These are phyloP conservation scores for Pelusios castaneus DNA, from an alignment of 2,113 vertebrate species.

Conservation along the genomic window DNA sequence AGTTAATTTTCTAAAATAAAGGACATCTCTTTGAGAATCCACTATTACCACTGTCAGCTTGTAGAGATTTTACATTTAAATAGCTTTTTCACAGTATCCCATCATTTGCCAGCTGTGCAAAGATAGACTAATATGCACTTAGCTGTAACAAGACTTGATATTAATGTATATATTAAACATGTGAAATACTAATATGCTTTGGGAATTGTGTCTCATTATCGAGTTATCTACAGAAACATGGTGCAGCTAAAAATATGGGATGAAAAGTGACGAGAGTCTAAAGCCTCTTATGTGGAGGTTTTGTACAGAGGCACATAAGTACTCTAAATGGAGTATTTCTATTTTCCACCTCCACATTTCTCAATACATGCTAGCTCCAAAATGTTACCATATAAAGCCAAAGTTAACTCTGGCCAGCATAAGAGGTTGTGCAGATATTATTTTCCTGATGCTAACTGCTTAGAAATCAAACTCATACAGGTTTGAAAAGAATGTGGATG, in stretches of 20 bases:
- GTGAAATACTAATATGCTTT: neutral
- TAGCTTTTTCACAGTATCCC: neutral
- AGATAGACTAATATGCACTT: neutral
- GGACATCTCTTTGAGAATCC: neutral
- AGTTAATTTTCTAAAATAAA: conserved; percentile 19
- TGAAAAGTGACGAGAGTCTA: neutral
- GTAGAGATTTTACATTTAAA: conserved; percentile 38
- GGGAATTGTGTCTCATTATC: neutral
- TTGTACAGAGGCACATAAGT: neutral
- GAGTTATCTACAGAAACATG: neutral
- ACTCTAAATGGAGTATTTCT: neutral
- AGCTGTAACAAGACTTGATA: neutral
- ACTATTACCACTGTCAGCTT: neutral
- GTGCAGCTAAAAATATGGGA: neutral
- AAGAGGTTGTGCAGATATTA: neutral
- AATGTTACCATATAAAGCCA: neutral
- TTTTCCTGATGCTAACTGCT: neutral
- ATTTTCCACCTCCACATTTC: neutral
- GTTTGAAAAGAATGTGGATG: neutral
- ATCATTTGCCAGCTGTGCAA: neutral
- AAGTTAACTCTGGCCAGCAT: neutral
- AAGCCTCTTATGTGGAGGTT: neutral
- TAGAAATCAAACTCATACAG: neutral
- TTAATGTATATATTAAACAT: neutral
- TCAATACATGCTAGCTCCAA: neutral